Evolutionary conservation across 2,888 invertebrate genomes (phyloP), one percentile per base, ranked within the genome.

Genomic region (Noctua janthe): DNA sequence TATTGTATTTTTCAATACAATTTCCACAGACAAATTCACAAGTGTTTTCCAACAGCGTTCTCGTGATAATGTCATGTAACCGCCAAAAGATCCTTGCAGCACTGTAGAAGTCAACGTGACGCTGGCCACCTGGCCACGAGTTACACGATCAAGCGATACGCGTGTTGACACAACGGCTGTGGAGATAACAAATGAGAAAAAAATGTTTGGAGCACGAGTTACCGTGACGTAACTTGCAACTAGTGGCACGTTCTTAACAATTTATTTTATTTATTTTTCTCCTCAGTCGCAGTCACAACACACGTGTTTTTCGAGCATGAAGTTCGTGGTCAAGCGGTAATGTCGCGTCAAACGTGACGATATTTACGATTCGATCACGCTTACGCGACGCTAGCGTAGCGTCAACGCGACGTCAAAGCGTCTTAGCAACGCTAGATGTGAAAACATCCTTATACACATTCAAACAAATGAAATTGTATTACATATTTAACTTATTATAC

Each of bases 361-460:
- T 51, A 2, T 17, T n/a, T 39, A 6, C 8, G 4, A 35, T 15
- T 29, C 62, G 29, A 62, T 59, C 20, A 59, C 17, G 43, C 7
- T 64, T 20, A 35, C 8, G 35, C 20, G 56, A 39, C 23, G 39
- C 39, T 2, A 49, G 7, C 39, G 66, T 72, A 49, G 17, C 66
- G 39, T 62, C 15, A 51, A 35, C 6, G 35, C 20, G 67, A 69
- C 20, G 20, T 54, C 47, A 70, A 29, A 0, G 5, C 5, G n/a
- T 13, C 13, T 59, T n/a, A 59, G n/a, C 54, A 71, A 71, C 62
- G 23, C 70, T n/a, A 71, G 75, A 71, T 81, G 70, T 49, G 39
- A 81, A 75, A 64, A 39, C 64, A 49, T 75, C 75, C 81, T 51
- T 74, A 74, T 47, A 75, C 80, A 80, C 80, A 83, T 74, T 64